Conservation (phyloP, 92 coral and sea anemone species). For the Micromussa lordhowensis region DNA sequence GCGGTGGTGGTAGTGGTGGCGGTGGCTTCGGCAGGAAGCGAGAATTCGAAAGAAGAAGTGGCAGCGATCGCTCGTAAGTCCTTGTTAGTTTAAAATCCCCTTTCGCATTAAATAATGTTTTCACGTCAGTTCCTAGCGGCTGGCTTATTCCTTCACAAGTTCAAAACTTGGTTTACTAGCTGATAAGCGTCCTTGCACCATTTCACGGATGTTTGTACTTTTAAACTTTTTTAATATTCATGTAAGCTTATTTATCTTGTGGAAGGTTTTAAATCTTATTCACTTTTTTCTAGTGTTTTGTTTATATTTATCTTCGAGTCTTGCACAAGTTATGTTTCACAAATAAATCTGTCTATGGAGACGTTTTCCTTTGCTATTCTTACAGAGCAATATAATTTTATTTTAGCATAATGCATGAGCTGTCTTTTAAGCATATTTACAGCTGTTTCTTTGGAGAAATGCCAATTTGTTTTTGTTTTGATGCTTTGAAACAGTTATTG, state of each 20-base stretch:
- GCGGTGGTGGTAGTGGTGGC: conserved; percentile 78
- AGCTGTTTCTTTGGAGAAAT: conserved; percentile 12
- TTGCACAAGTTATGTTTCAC: background rate
- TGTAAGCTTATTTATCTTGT: background rate
- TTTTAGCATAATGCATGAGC: background rate
- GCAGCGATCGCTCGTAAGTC: conserved; percentile 97
- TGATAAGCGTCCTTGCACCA: background rate
- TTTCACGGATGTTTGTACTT: background rate
- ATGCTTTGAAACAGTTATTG: background rate
- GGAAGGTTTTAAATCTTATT: background rate
- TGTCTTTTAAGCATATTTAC: background rate
- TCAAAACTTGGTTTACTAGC: background rate
- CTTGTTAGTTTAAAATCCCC: background rate
- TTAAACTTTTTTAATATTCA: background rate
- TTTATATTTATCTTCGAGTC: background rate
- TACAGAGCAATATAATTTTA: background rate
- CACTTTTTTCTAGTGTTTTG: background rate
- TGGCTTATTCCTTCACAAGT: background rate
- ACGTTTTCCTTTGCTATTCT: background rate
- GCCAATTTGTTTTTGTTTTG: background rate
- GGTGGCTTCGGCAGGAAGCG: conserved; percentile 87
- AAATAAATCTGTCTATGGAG: background rate
- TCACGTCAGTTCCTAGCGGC: background rate
- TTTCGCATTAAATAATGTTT: background rate
- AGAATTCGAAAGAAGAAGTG: conserved; percentile 97